A percentile compares a stretch with the other conserved stretches of the same genome.
phyloP scores from a whole-genome alignment of 2,113 vertebrate species.

The Phalacrocorax aristotelis region DNA sequence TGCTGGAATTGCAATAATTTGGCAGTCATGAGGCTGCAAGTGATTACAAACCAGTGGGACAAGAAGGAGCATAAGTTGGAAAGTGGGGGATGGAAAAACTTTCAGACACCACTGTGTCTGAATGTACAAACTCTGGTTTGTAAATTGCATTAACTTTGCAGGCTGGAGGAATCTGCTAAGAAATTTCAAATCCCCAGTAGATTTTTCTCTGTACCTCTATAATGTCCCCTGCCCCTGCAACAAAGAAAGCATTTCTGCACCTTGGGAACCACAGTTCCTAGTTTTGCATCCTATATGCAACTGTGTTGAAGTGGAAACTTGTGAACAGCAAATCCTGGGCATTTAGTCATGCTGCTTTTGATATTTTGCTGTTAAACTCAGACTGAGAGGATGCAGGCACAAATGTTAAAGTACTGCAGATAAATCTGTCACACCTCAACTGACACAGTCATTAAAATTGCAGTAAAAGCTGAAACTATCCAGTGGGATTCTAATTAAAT shows the following conservation, averaged over 20 bases:
- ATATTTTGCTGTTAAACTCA: background rate
- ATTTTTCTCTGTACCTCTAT: background rate
- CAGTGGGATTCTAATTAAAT: background rate
- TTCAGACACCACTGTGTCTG: background rate
- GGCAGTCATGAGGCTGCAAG: background rate
- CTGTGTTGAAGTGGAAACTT: background rate
- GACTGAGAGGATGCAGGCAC: background rate
- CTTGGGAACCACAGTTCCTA: background rate
- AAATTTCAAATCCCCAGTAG: background rate
- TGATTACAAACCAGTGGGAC: background rate
- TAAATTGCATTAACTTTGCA: background rate
- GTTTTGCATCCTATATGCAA: background rate
- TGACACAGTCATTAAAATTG: background rate
- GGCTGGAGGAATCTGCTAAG: background rate
- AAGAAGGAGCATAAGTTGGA: background rate
- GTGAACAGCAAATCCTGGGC: background rate
- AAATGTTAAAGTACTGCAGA: background rate
- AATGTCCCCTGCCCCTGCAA: background rate
- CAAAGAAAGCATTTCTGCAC: background rate
- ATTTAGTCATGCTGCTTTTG: background rate
- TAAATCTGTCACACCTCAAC: background rate
- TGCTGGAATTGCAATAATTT: background rate
- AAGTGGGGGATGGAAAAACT: background rate
- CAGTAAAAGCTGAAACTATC: background rate
- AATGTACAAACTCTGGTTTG: background rate